Evolutionary conservation across 2,113 vertebrate genomes (phyloP).

Genomic region (Trematocara unimaculatum): DNA sequence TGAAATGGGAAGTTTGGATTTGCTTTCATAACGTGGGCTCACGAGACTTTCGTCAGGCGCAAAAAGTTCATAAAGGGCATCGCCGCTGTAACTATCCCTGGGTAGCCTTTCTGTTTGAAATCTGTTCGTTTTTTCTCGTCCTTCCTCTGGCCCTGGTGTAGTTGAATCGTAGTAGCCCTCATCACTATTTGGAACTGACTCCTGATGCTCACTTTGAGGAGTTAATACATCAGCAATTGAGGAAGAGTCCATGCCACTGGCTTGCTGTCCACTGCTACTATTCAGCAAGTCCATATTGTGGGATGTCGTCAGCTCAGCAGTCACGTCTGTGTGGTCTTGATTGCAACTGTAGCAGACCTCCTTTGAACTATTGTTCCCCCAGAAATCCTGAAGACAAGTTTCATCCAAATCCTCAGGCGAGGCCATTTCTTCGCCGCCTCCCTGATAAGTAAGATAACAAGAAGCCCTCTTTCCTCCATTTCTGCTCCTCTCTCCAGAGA

Average conservation of each 20-base stretch:
- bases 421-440: slow-evolving; percentile 97
- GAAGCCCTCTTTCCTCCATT: slow-evolving; percentile 86
- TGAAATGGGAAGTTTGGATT: slow-evolving; percentile 66
- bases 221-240: slow-evolving; percentile 75
- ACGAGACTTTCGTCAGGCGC: slow-evolving; percentile 84
- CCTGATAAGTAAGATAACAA: slow-evolving; percentile 93
- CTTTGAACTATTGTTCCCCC: slow-evolving; percentile 64
- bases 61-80: slow-evolving; percentile 95
- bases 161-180: slow-evolving; percentile 96
- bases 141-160: slow-evolving; percentile 88
- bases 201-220: slow-evolving; percentile 92
- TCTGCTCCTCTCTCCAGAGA: slow-evolving; percentile 83
- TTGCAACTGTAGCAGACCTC: slow-evolving; percentile 68
- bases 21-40: slow-evolving; percentile 79
- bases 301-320: slow-evolving; percentile 44
- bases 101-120: slow-evolving; percentile 79
- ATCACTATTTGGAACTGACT: slow-evolving; percentile 91
- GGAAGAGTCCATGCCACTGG: slow-evolving; percentile 41
- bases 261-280: slow-evolving; percentile 56
- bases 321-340: slow-evolving; percentile 43
- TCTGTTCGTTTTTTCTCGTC: slow-evolving; percentile 74
- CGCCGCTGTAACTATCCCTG: slow-evolving; percentile 93
- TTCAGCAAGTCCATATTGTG: slow-evolving; percentile 56
- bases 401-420: slow-evolving; percentile 82
- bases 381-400: slow-evolving; percentile 80